Base-by-base conservation (phyloP, 1,140 invertebrate genomes). In the Drosophila parvula region DNA sequence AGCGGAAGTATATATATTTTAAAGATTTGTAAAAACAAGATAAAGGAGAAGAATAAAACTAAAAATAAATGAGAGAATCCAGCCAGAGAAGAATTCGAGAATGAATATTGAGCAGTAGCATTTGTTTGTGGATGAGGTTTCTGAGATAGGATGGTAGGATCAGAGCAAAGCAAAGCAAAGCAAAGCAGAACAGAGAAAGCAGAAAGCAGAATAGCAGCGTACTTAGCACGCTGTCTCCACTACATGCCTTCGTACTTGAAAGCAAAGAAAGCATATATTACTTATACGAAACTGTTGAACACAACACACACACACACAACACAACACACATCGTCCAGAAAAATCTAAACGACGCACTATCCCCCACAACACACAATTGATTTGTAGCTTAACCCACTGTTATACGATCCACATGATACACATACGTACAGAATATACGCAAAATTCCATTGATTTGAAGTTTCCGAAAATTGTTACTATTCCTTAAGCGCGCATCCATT, bases 201-300 rank as follows among this genome's bases (percentile, higher is more conserved):
- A 16, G 57, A 62, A 12, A n/a, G 22, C 32, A 30, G 44, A 48
- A 44, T 16, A 40, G 34, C 68, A 51, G 51, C 69, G 71, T 74
- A 74, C 71, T 74, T 74, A 74, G 57, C 67, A 73, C 55, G 70
- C 63, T 69, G 50, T 56, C 67, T 7, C 11, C 11, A 51, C 48
- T 51, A 70, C 27, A 57, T 69, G 62, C 63, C 36, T 53, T 53
- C 12, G 32, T 53, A 71, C 50, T 57, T 58, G 36, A 38, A 40
- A 50, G 59, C 63, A 44, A 47, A 63, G 34, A 36, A 36, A 53
- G 50, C 50, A 53, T 50, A 64, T 74, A 83, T 83, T 80, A 79
- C 64, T 77, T 84, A 84, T 77, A 80, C 62, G 60, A 56, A 83
- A 81, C 78, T 85, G 81, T 84, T 84, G 78, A 70, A 78, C 63